Conservation (phyloP, 2,888 invertebrate genomes). For the Macaria notata region DNA sequence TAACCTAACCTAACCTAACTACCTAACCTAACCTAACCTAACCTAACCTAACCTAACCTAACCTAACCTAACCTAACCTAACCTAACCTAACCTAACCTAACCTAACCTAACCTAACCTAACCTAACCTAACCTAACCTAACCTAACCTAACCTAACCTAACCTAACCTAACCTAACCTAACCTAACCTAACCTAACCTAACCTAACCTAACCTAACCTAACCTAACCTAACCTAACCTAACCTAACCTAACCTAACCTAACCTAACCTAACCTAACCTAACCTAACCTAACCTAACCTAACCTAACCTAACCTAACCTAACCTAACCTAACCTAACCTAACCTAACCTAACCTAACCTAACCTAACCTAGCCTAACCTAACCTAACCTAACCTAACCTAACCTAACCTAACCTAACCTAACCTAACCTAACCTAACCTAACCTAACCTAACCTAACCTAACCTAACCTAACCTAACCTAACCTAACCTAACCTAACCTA, state of each 20-base stretch:
- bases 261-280: conserved; percentile 33
- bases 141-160: conserved; percentile 28
- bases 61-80: conserved; percentile 22
- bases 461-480: conserved; percentile 27
- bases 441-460: conserved; percentile 24
- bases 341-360: conserved; percentile 32
- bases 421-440: conserved; percentile 29
- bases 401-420: conserved; percentile 32
- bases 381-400: conserved; percentile 29
- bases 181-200: conserved; percentile 29
- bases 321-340: conserved; percentile 32
- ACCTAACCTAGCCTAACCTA: conserved; percentile 36
- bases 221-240: conserved; percentile 31
- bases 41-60: conserved; percentile 22
- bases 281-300: conserved; percentile 32
- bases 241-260: conserved; percentile 34
- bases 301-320: conserved; percentile 33
- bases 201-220: conserved; percentile 29
- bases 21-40: conserved; percentile 18
- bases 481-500: conserved; percentile 29
- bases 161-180: no score
- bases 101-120: conserved; percentile 26
- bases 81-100: conserved; percentile 18
- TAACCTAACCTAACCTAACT: conserved; percentile 35
- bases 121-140: conserved; percentile 28